Evolutionary conservation across 1,140 invertebrate species (phyloP), one percentile per base, ranked within the genome.

Genomic region (Danaus plexippus): DNA sequence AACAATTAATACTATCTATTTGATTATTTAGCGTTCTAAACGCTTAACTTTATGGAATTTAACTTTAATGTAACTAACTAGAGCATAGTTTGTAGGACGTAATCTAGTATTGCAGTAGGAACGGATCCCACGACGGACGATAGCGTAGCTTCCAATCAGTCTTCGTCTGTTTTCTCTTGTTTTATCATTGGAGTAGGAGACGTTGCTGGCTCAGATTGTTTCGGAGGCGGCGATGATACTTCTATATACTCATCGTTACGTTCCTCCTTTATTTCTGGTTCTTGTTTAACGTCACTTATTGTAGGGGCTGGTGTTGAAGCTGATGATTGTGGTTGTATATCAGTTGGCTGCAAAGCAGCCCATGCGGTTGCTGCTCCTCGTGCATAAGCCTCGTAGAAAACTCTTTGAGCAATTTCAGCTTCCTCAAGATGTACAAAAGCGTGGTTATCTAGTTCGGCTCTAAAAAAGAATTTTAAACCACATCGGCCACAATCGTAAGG

Each of bases 391-490:
- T 87, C 83, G 44, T 87, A 87, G 58, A 87, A 87, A 2, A 77
- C 83, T 54, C 83, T 69, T 54, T 87, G 83, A 8, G 83, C 83
- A 46, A 87, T 74, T 59, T 87, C 84, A 0, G 84, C 87, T 56
- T 88, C 87, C 61, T 88, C 87, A 10, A 88, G 64, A 66, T 92
- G 92, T 10, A 87, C 83, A 52, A 90, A 90, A 9, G 88, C 88
- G 76, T 98, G 97, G 75, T 98, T 96, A 63, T 97, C 95, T 1
- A 97, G 79, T 78, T 98, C 96, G 0, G 95, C 93, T 47, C 94
- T 90, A 86, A 98, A 98, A 87, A 96, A 97, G 86, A 97, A 98
- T 64, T 93, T 94, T 51, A 95, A 89, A 9, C 91, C 91, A 69
- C 97, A 98, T 13, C 92, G 82, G 4, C 88, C 89, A 75, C 96